phyloP scores from a whole-genome alignment of 2,113 vertebrate species.

The Campylomormyrus tamandua region DNA sequence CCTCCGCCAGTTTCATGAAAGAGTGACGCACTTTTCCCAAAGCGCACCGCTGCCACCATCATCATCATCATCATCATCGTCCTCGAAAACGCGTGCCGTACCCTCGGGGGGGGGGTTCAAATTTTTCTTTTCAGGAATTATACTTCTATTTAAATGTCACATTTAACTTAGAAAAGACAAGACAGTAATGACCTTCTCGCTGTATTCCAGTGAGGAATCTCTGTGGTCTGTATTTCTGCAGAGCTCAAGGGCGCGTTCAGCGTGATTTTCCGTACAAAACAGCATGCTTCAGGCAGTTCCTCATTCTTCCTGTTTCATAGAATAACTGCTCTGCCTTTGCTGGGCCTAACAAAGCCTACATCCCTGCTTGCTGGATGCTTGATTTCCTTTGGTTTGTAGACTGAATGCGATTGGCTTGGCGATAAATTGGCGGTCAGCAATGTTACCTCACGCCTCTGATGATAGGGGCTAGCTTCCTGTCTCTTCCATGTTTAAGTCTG shows the following conservation, averaged over 20 bases:
- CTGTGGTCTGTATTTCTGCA: conserved; percentile 1
- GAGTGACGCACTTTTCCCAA: not conserved
- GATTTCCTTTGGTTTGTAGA: not conserved
- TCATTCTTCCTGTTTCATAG: conserved; percentile 2
- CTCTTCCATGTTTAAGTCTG: not conserved
- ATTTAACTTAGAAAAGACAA: conserved; percentile 8
- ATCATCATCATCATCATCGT: not conserved
- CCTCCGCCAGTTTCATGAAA: not conserved
- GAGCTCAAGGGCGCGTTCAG: conserved; percentile 16
- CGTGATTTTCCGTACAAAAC: not conserved
- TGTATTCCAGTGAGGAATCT: conserved; percentile 3
- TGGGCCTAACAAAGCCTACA: conserved; percentile 7
- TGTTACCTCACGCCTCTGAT: not conserved
- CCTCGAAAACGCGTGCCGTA: not conserved
- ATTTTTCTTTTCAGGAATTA: not conserved
- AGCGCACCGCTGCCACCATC: not conserved
- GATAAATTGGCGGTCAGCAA: not conserved
- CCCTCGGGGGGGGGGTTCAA: too few species aligned
- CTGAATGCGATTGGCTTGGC: not conserved
- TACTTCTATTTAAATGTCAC: conserved; percentile 8
- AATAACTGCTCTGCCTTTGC: conserved; percentile 11
- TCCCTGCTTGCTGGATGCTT: not conserved
- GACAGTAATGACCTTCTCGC: conserved; percentile 18
- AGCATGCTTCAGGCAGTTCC: not conserved
- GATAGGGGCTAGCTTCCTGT: not conserved